phyloP scores from a whole-genome alignment of 2,113 vertebrate genomes.

The Castor canadensis region DNA sequence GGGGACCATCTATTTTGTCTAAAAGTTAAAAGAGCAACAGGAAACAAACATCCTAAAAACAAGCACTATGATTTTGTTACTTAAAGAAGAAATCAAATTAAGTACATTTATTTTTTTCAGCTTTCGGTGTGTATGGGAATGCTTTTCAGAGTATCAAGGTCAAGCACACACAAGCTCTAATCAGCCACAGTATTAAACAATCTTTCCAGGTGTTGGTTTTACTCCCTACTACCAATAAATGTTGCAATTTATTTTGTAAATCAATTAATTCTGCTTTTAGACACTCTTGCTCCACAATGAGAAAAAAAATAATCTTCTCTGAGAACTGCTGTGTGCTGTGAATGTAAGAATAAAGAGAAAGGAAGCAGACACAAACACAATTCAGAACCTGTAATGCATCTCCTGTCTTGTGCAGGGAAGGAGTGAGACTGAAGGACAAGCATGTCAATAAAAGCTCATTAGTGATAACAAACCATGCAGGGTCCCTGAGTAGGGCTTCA shows the following conservation, averaged over 20 bases:
- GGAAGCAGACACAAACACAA: background rate
- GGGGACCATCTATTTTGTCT: background rate
- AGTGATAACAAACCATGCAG: background rate
- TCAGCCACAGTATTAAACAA: background rate
- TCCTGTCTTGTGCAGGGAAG: background rate
- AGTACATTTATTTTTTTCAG: constrained; percentile 20
- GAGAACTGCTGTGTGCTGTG: background rate
- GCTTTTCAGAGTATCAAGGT: background rate
- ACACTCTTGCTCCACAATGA: background rate
- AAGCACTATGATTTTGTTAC: constrained; percentile 23
- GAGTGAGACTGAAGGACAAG: background rate
- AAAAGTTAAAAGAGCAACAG: constrained; percentile 45
- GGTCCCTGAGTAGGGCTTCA: background rate
- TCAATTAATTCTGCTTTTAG: constrained; percentile 32
- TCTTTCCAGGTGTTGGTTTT: background rate
- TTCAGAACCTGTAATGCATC: background rate
- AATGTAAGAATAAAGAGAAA: background rate
- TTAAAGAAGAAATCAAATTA: constrained; percentile 54
- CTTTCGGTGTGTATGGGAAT: background rate
- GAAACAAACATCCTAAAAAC: background rate
- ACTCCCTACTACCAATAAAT: background rate
- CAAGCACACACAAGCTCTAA: constrained; percentile 33
- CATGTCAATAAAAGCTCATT: background rate
- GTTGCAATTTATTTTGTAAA: constrained; percentile 12
- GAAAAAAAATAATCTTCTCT: background rate